Evolutionary conservation across 1,140 invertebrate species (phyloP), one percentile per base, ranked within the genome.

Genomic region (Euborellia annulipes): DNA sequence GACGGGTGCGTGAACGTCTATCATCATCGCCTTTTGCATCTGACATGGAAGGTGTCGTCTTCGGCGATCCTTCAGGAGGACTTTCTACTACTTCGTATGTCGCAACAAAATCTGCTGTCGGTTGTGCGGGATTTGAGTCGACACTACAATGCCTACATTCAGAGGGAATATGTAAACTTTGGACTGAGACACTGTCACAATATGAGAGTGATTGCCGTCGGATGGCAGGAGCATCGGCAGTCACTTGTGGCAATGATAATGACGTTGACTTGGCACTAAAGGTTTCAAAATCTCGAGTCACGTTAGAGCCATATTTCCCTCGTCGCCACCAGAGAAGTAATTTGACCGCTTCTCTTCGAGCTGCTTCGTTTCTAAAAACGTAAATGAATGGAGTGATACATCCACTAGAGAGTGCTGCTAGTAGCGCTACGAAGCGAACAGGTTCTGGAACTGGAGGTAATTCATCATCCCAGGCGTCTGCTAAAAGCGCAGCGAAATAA

Each of bases 341-440:
- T 44, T 61, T 60, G 0, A 58, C 32, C 1, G 62, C 61, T 47
- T 66, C 64, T 41, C 58, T 60, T 19, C 65, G 60, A 3, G 66
- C 63, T 23, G 63, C 56, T 46, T 65, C 65, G 20, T 52, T 55
- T 9, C 52, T 59, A 53, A 72, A 74, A 18, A 73, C 70, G 56
- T 74, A 74, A 16, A 74, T 69, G 43, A 72, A 60, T 2, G 72
- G 70, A 54, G 70, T 72, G 41, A 69, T 34, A 54, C 57, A 48
- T 37, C 52, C 48, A 41, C 49, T 54, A 17, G 51, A 53, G 2
- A 59, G 46, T 6, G 54, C 50, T 9, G 54, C 30, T 13, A 48
- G 13, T 19, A 50, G 30, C 2, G 44, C 40, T 9, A 47, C 39
- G 27, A 50, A 48, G 47, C 42, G 50, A 46, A 21, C 60, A 40